These are phyloP conservation scores for Calliphora vomitoria DNA, from an alignment of 2,888 invertebrate species.

Conservation along the genomic window DNA sequence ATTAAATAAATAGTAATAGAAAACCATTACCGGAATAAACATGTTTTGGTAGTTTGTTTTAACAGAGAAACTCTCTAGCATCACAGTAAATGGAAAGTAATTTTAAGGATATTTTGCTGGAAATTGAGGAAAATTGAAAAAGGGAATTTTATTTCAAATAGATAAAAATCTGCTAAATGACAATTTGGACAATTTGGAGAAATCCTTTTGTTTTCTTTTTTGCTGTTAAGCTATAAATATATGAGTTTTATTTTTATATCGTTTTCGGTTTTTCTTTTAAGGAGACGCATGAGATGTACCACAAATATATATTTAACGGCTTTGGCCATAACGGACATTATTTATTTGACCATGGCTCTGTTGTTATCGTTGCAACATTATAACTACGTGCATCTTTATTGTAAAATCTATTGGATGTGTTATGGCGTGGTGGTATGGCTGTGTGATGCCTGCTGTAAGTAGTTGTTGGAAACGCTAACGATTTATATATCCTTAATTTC, in stretches of 20 bases:
- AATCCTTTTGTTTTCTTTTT: background rate
- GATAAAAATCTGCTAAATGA: conserved; percentile 41
- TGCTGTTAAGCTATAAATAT: conserved; percentile 14
- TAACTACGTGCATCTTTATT: conserved; percentile 85
- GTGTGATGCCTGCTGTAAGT: conserved; percentile 88
- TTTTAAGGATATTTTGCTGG: conserved; percentile 32
- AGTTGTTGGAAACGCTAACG: background rate
- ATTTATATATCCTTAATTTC: conserved; percentile 56
- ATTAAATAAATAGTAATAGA: conserved; percentile 66
- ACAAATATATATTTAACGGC: conserved; percentile 91
- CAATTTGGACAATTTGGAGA: conserved; percentile 13
- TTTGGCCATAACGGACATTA: conserved; percentile 89
- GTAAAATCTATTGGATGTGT: conserved; percentile 87
- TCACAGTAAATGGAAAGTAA: conserved; percentile 24
- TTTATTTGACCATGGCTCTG: conserved; percentile 88
- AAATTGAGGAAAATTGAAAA: conserved; percentile 49
- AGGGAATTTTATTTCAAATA: conserved; percentile 37
- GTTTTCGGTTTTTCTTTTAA: conserved; percentile 75
- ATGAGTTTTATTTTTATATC: conserved; percentile 36
- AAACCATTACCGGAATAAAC: conserved; percentile 60
- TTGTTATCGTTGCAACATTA: conserved; percentile 88
- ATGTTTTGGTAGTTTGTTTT: conserved; percentile 49
- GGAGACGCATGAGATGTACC: conserved; percentile 89
- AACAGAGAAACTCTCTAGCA: background rate
- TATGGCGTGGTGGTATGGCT: conserved; percentile 87